A percentile compares a stretch with the other conserved stretches of the same genome.
phyloP scores from a whole-genome alignment of 1,140 invertebrate genomes.

The Aphis craccivora region DNA sequence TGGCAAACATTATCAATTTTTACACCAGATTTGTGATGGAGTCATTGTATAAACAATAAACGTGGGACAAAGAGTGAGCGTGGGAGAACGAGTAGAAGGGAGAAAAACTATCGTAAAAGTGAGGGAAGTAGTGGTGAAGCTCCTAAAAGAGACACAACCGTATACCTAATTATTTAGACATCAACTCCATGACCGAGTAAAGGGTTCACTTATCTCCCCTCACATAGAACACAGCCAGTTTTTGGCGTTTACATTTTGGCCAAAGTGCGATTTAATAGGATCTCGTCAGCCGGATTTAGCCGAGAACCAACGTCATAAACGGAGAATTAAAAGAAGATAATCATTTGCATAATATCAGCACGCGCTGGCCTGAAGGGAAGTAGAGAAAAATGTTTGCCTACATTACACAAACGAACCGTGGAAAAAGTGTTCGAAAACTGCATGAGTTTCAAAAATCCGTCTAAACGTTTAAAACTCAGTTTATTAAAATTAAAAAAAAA shows the following conservation, averaged over 20 bases:
- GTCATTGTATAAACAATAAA: constrained; percentile 44
- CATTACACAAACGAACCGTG: constrained; percentile 25
- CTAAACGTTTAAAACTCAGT: not conserved
- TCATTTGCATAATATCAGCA: constrained; percentile 55
- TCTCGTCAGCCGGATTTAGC: constrained; percentile 55
- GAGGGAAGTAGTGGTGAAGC: not conserved
- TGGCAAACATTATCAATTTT: constrained; percentile 57
- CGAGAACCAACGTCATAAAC: constrained; percentile 51
- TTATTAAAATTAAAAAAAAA: constrained; percentile 13
- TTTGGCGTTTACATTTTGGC: constrained; percentile 57
- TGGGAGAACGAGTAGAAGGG: not conserved
- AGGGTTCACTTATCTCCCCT: constrained; percentile 56
- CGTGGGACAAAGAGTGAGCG: not conserved
- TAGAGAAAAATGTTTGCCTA: constrained; percentile 29
- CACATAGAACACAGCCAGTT: constrained; percentile 40
- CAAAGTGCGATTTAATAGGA: constrained; percentile 57
- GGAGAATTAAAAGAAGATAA: constrained; percentile 57
- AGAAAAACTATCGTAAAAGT: constrained; percentile 38
- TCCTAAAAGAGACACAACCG: constrained; percentile 51
- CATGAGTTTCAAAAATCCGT: not conserved
- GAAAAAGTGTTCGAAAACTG: not conserved
- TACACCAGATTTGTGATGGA: constrained; percentile 47
- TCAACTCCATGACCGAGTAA: constrained; percentile 54
- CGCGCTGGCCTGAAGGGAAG: constrained; percentile 24
- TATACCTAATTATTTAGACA: constrained; percentile 58